Base-by-base conservation (phyloP, 2,888 invertebrate genomes). In the Linyphia triangularis region DNA sequence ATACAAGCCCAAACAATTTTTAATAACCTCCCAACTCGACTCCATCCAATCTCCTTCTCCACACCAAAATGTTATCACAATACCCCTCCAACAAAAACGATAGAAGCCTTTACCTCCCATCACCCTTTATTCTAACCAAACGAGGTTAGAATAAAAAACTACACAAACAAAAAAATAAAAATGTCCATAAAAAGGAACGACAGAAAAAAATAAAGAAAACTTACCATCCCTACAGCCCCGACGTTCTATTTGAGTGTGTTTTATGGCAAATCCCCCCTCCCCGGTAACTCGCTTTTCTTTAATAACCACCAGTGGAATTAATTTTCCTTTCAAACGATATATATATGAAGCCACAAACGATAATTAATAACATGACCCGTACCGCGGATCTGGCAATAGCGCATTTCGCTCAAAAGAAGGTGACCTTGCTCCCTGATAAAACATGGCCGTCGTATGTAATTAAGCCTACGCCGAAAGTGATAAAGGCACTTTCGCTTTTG, bases 281-380 rank as follows among this genome's bases (percentile, higher is more conserved):
- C 33, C 9, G 28, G 16, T 22, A 13, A 51, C 70, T 63, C 72
- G 63, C 57, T 82, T 82, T 82, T 82, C 82, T 82, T 82, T 82
- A 82, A 82, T 82, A 82, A 82, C 82, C 72, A 63, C 82, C 72
- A 63, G 70, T 72, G 28, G 82, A 82, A 82, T 82, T 82, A 82
- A 82, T 82, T 82, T 82, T 82, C 72, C 37, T 37, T 57, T 19
- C 72, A 40, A 70, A 70, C 78, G 78, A 78, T 78, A 78, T 78
- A 78, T 77, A 63, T 78, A 78, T 67, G 33, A 30, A 59, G 81
- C 81, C 69, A 24, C 65, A 72, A 82, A 72, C 82, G 61, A 72
- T 82, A 82, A 82, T 82, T 82, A 82, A 82, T 82, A 82, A 82
- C 82, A 72, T 63, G 63, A 63, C 72, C 61, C 37, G 43, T 24